Evolutionary conservation across 1,140 invertebrate genomes (phyloP).

Genomic region (Branchinecta lindahli): DNA sequence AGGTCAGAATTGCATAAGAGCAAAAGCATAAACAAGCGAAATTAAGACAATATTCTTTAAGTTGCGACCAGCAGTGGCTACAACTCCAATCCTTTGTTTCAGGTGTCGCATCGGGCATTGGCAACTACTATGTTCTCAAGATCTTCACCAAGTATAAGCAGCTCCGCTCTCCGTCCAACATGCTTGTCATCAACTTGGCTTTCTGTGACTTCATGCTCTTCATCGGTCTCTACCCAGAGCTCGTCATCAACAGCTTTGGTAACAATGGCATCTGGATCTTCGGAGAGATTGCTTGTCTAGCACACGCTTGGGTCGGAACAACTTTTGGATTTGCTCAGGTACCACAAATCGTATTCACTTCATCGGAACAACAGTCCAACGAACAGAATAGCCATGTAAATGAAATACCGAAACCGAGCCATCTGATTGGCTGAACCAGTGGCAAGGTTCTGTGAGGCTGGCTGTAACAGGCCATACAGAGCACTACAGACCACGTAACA

Average conservation of each 20-base stretch:
- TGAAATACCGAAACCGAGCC: too few relatives aligned
- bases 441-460: too few relatives aligned
- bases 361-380: too few relatives aligned
- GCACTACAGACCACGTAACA: too few relatives aligned
- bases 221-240: constrained; percentile 23
- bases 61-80: too few relatives aligned
- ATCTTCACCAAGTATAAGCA: constrained; percentile 20
- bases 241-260: constrained; percentile 33
- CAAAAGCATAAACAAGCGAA: too few relatives aligned
- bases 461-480: too few relatives aligned
- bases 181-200: constrained; percentile 33
- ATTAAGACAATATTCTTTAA: too few relatives aligned
- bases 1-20: too few relatives aligned
- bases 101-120: constrained; percentile 19
- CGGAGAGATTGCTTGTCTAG: constrained; percentile 21
- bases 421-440: too few relatives aligned
- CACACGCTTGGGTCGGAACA: constrained; percentile 21
- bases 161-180: constrained; percentile 33
- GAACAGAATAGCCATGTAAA: too few relatives aligned
- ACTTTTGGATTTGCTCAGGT: constrained; percentile 14
- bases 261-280: constrained; percentile 20
- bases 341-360: background rate
- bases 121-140: constrained; percentile 21
- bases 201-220: constrained; percentile 29
- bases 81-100: background rate